Base-by-base conservation (phyloP, 1,140 invertebrate genomes). In the Bombus breviceps region DNA sequence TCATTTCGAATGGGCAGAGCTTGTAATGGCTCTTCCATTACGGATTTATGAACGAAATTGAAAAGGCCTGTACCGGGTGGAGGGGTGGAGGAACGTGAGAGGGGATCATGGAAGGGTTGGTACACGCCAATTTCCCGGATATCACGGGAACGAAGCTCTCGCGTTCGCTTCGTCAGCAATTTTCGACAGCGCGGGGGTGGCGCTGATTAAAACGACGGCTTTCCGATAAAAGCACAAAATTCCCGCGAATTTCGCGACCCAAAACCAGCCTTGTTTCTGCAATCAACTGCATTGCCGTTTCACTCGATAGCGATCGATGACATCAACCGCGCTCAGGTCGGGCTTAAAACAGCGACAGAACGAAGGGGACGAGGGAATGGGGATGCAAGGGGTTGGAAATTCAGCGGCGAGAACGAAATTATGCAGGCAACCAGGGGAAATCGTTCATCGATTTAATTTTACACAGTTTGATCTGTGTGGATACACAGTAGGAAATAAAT, bases 31-130 rank as follows among this genome's bases (percentile, higher is more conserved):
- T 86, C 82, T 89, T 90, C 86, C 82, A 90, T 90, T 87, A 90
- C 75, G 88, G 88, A 90, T 90, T 90, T 90, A 90, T 90, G 88
- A 90, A 88, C 88, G 88, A 90, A 90, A 90, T 90, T 90, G 89
- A 90, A 90, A 90, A 90, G 87, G 86, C 88, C 88, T 87, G 88
- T 87, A 76, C 59, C 47, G 28, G 43, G 74, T 8, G 28, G 69
- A 28, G 28, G 28, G 37, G 39, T 3, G 39, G 5, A n/a, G 28
- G 12, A 4, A 28, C 8, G 28, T 3, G 25, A 12, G 39, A 47
- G 75, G 43, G 47, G 25, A 12, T n/a, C 6, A 47, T 22, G 28
- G 18, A 22, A 28, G 43, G 22, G n/a, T 32, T n/a, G 39, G 25
- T 37, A 75, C 88, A 78, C 57, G 88, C 73, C 88, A 90, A 90